Evolutionary conservation across 1,140 invertebrate genomes (phyloP).

Genomic region (Trachymyrmex septentrionalis): DNA sequence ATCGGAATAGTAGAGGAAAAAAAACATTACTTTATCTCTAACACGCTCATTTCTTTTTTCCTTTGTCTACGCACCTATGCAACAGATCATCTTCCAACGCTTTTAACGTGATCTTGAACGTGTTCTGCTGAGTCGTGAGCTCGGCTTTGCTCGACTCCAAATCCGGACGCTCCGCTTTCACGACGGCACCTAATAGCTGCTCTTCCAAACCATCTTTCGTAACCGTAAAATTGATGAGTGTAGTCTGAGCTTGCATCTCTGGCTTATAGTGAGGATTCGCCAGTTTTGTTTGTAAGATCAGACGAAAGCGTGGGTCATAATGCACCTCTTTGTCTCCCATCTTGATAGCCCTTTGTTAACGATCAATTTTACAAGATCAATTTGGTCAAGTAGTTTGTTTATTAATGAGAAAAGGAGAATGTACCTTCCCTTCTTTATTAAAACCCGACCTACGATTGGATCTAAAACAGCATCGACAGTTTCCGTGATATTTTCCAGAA

Average conservation of each 20-base stretch:
- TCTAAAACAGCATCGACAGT: slow-evolving; percentile 96
- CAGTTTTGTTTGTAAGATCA: slow-evolving; percentile 97
- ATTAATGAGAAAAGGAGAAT: slow-evolving; percentile 71
- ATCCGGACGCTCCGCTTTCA: slow-evolving; percentile 97
- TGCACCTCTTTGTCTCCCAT: slow-evolving; percentile 97
- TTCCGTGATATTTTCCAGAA: slow-evolving; percentile 97
- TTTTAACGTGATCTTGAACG: slow-evolving; percentile 97
- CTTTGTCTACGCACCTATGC: slow-evolving; percentile 83
- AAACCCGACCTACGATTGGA: slow-evolving; percentile 94
- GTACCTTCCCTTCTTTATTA: slow-evolving; percentile 94
- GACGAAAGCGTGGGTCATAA: slow-evolving; percentile 93
- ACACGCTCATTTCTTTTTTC: background rate
- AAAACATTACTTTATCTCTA: background rate
- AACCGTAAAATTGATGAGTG: slow-evolving; percentile 98
- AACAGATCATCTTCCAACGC: slow-evolving; percentile 96
- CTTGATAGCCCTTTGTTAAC: slow-evolving; percentile 89
- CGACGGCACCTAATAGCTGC: slow-evolving; percentile 96
- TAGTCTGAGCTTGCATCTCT: slow-evolving; percentile 98
- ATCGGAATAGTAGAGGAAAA: background rate
- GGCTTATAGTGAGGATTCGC: slow-evolving; percentile 98
- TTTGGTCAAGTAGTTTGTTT: slow-evolving; percentile 3
- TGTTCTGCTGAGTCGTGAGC: slow-evolving; percentile 97
- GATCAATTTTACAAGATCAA: slow-evolving; percentile 6
- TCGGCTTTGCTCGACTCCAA: slow-evolving; percentile 92
- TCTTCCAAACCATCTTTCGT: slow-evolving; percentile 97